Base-by-base conservation (phyloP, 2,888 invertebrate species). In the Cerastoderma edule region DNA sequence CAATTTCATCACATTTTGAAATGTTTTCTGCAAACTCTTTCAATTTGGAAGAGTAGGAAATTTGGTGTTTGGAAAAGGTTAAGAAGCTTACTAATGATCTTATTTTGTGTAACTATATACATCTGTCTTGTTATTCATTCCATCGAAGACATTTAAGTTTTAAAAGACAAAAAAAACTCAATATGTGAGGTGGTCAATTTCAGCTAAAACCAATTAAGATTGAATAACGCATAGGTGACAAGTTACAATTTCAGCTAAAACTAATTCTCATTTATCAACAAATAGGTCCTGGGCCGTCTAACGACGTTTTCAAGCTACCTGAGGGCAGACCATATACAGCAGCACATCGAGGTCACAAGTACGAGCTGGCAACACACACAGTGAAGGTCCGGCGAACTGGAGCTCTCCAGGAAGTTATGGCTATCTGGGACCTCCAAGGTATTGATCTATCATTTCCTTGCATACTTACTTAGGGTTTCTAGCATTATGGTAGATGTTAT, bases 371-470 rank as follows among this genome's bases (percentile, higher is more conserved):
- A 0, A 93, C 94, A 2, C 95, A 95, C 89, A 93, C 94, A 0
- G 94, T 95, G 10, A 94, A 94, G 85, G 93, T 95, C 8, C 92
- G 94, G 69, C 92, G 94, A 67, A 94, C 94, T 65, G 95, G 95
- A 1, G 93, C 94, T 6, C 89, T 95, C 16, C 93, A 94, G n/a
- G 94, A 94, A 85, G 93, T 95, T 6, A 93, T 94, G 82, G 93
- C 94, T 57, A 90, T 95, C 50, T 94, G 93, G 93, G 94, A 93
- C 66, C 82, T 92, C 19, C 87, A 92, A 76, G 91, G 92, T 91
- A 67, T n/a, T n/a, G n/a, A n/a, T n/a, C n/a, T n/a, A n/a, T n/a
- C n/a, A n/a, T n/a, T n/a, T n/a, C n/a, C n/a, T n/a, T n/a, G n/a
- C n/a, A n/a, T n/a, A n/a, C n/a, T n/a, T n/a, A n/a, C n/a, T n/a